These are phyloP conservation scores for Nanger granti DNA, from an alignment of 2,113 vertebrate genomes.

Conservation along the genomic window DNA sequence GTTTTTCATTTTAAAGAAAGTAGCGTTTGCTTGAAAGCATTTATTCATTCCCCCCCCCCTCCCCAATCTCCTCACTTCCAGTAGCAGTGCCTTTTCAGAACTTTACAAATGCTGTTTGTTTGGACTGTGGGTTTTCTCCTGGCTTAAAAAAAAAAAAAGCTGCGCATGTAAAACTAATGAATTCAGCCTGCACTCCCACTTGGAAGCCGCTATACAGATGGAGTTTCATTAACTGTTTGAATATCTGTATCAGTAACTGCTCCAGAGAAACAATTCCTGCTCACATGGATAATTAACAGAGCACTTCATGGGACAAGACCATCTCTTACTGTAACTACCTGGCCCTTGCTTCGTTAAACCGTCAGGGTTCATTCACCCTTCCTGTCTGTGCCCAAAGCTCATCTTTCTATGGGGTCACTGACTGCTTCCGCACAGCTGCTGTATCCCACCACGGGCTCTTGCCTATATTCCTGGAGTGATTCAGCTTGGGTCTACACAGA, in stretches of 20 bases:
- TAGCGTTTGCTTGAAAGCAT: constrained; percentile 31
- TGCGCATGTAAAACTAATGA: constrained; percentile 57
- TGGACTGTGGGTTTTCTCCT: constrained; percentile 47
- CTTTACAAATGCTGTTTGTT: constrained; percentile 61
- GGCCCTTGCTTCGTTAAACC: constrained; percentile 16
- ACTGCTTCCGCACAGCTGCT: not conserved
- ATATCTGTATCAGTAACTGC: constrained; percentile 64
- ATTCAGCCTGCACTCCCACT: constrained; percentile 45
- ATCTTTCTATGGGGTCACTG: not conserved
- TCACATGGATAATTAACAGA: constrained; percentile 57
- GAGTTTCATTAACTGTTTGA: constrained; percentile 65
- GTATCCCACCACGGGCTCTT: not conserved
- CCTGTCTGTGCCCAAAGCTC: not conserved
- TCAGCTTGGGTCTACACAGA: not conserved
- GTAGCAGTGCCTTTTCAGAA: constrained; percentile 51
- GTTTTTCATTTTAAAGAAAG: constrained; percentile 48
- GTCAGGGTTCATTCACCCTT: constrained; percentile 13
- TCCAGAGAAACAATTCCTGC: constrained; percentile 57
- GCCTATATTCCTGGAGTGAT: not conserved
- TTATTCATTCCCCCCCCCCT: not conserved
- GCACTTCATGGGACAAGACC: constrained; percentile 25
- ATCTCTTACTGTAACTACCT: not conserved
- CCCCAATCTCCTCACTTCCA: not conserved
- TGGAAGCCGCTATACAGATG: constrained; percentile 56
- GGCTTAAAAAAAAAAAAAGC: constrained; percentile 17